These are phyloP conservation scores for Campylomormyrus tamandua DNA, from an alignment of 2,113 vertebrate genomes.

Conservation along the genomic window DNA sequence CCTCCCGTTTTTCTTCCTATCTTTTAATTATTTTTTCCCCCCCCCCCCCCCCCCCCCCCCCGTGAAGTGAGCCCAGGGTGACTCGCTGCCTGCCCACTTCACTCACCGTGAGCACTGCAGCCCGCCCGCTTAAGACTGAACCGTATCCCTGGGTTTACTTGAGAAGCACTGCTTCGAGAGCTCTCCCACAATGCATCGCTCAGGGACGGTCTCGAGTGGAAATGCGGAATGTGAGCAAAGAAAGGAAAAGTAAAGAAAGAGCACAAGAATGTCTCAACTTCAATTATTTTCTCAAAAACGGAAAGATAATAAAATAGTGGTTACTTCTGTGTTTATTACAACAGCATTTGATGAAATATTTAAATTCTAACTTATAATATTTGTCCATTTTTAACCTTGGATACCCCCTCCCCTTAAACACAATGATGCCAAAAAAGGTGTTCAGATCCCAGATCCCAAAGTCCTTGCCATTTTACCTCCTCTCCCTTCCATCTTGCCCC, in stretches of 20 bases:
- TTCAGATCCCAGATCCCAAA: neutral
- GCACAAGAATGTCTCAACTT: neutral
- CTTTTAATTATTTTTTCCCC: too few species aligned
- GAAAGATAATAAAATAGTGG: slow-evolving; percentile 8
- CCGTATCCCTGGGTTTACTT: neutral
- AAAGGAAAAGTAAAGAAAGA: neutral
- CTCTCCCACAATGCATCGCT: neutral
- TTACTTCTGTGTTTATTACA: slow-evolving; percentile 13
- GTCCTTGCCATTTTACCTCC: neutral
- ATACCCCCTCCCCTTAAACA: neutral
- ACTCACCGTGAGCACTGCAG: neutral
- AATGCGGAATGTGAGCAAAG: neutral
- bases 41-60: too few species aligned
- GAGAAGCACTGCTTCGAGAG: neutral
- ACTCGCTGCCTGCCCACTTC: neutral
- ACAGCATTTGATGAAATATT: neutral
- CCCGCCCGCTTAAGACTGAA: neutral
- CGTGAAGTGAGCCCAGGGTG: neutral
- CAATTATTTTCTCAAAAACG: neutral
- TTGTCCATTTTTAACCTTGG: neutral
- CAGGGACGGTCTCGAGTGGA: neutral
- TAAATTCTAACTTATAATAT: neutral
- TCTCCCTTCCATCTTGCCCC: neutral
- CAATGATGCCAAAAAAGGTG: neutral
- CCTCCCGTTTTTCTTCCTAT: too few species aligned